These are phyloP conservation scores for Alligator sinensis DNA, from an alignment of 2,113 vertebrate genomes.

Conservation along the genomic window DNA sequence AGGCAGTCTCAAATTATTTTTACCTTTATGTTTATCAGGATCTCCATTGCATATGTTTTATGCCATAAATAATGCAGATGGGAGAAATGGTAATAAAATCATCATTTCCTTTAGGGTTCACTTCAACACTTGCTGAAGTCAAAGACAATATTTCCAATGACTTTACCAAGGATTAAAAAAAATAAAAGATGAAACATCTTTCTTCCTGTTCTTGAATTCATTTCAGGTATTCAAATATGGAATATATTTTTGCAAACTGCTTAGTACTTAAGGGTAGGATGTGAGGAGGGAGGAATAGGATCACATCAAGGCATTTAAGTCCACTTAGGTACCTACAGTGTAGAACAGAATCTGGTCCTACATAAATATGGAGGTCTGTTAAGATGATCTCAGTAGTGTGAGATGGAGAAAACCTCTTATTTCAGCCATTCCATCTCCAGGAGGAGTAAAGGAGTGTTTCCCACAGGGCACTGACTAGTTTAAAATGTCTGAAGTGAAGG, in stretches of 20 bases:
- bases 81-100: not conserved
- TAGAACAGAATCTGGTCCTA: too few relatives aligned
- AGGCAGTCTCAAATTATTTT: constrained; percentile 24
- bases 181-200: not conserved
- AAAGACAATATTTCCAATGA: not conserved
- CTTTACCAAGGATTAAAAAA: not conserved
- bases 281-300: too few relatives aligned
- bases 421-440: too few relatives aligned
- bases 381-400: too few relatives aligned
- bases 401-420: too few relatives aligned
- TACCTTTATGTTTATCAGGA: not conserved
- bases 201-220: too few relatives aligned
- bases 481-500: too few relatives aligned
- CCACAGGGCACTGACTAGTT: too few relatives aligned
- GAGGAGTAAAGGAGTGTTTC: too few relatives aligned
- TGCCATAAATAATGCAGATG: constrained; percentile 28
- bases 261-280: not conserved
- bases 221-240: not conserved
- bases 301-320: too few relatives aligned
- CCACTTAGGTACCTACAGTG: too few relatives aligned
- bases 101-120: not conserved
- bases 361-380: too few relatives aligned
- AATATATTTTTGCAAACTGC: not conserved
- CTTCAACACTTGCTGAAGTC: not conserved
- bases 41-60: constrained; percentile 24